Conservation (phyloP, 2,113 vertebrate genomes). For the Pomatostomus ruficeps region DNA sequence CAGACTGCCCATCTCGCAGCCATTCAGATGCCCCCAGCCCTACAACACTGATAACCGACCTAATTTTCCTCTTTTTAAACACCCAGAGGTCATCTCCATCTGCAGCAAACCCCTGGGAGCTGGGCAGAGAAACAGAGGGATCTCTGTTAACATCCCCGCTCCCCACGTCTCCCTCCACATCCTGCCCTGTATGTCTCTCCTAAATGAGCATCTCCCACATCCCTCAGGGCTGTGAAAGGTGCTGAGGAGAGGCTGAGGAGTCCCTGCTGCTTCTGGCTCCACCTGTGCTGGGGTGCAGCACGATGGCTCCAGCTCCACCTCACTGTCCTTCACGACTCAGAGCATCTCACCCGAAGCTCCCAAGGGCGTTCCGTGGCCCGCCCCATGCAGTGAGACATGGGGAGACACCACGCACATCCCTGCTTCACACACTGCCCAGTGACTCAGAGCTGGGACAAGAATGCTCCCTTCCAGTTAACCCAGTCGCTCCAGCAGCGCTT, state of each 20-base stretch:
- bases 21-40: not conserved
- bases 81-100: slow-evolving; percentile 17
- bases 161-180: not conserved
- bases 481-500: not conserved
- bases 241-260: not conserved
- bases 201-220: not conserved
- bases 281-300: fast-evolving
- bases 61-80: slow-evolving; percentile 27
- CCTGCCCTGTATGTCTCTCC: not conserved
- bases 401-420: not conserved
- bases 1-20: not conserved
- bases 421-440: not conserved
- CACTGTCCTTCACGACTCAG: not conserved
- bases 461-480: not conserved
- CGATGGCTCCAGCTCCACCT: not conserved
- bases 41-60: slow-evolving; percentile 39
- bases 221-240: not conserved
- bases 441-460: not conserved
- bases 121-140: not conserved
- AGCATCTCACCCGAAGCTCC: not conserved
- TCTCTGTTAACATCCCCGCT: not conserved
- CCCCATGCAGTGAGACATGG: not conserved
- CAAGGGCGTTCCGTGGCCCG: not conserved
- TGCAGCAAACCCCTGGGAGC: not conserved
- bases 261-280: not conserved